A percentile compares a stretch with the other conserved stretches of the same genome.
Evolutionary conservation across 2,888 invertebrate genomes (phyloP).

Genomic region (Philereme transversata): DNA sequence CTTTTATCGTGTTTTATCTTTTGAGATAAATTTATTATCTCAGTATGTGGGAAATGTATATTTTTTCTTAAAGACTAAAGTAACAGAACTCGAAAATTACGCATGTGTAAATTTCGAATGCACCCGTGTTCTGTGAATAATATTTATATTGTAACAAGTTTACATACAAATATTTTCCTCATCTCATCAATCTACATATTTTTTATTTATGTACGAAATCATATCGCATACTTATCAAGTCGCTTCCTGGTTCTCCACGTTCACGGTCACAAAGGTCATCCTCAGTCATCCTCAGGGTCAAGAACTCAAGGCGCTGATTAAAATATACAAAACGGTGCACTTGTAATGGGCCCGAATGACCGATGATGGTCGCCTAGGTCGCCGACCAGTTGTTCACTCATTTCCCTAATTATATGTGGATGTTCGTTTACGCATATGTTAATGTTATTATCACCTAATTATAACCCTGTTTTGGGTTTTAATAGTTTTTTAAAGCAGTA

Average conservation of each 20-base stretch:
- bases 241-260: slow-evolving; percentile 15
- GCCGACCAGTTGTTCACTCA: slow-evolving; percentile 4
- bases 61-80: too few relatives aligned
- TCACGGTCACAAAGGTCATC: slow-evolving; percentile 12
- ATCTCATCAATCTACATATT: not conserved
- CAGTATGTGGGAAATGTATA: too few relatives aligned
- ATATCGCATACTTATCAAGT: not conserved
- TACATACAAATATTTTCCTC: not conserved
- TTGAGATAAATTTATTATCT: too few relatives aligned
- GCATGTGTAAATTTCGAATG: too few relatives aligned
- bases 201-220: not conserved
- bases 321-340: slow-evolving; percentile 8
- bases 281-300: slow-evolving; percentile 7
- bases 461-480: too few relatives aligned
- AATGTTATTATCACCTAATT: not conserved
- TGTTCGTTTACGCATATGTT: not conserved
- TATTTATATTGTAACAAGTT: too few relatives aligned
- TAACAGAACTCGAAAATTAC: too few relatives aligned
- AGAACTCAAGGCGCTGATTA: slow-evolving; percentile 10
- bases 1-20: too few relatives aligned
- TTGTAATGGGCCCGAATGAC: not conserved
- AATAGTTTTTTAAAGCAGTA: too few relatives aligned
- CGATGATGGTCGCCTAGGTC: slow-evolving; percentile 2
- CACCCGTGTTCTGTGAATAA: too few relatives aligned
- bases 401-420: slow-evolving; percentile 4